Percentiles rank a stretch among this genome's conserved stretches.
Conservation (phyloP, 2,888 invertebrate genomes). For the Nymphalis c-album region DNA sequence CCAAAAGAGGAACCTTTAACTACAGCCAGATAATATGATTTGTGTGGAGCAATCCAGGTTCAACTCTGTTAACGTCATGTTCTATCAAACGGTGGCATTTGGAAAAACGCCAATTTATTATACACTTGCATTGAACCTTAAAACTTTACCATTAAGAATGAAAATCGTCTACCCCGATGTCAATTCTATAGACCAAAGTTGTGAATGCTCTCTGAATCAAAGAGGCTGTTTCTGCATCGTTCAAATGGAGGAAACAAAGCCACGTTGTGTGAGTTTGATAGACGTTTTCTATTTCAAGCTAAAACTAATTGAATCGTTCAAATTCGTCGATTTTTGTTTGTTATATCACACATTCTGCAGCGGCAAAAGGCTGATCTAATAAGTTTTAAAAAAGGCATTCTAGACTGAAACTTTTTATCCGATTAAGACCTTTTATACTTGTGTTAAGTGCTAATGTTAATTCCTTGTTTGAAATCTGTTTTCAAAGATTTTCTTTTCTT, state of each 20-base stretch:
- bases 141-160: not conserved
- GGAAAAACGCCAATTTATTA: slow-evolving; percentile 19
- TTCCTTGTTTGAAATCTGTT: no score
- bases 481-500: no score
- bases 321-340: slow-evolving; percentile 12
- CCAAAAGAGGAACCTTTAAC: slow-evolving; percentile 2
- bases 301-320: slow-evolving; percentile 34
- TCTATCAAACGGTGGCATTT: slow-evolving; percentile 50
- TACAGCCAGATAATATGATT: slow-evolving; percentile 39
- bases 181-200: not conserved
- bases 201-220: not conserved
- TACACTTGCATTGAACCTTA: slow-evolving; percentile 5
- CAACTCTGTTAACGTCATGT: slow-evolving; percentile 61
- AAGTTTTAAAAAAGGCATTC: no score
- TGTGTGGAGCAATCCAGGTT: slow-evolving; percentile 57
- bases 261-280: slow-evolving; percentile 45
- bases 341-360: slow-evolving; percentile 6
- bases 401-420: no score
- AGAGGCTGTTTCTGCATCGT: slow-evolving; percentile 43
- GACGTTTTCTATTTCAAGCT: slow-evolving; percentile 46
- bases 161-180: not conserved
- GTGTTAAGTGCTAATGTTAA: no score
- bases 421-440: no score
- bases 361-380: not conserved
- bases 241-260: slow-evolving; percentile 46